A percentile compares a stretch with the other conserved stretches of the same genome.
Evolutionary conservation across 2,888 invertebrate genomes (phyloP).

Genomic region (Phaonia tiefii): DNA sequence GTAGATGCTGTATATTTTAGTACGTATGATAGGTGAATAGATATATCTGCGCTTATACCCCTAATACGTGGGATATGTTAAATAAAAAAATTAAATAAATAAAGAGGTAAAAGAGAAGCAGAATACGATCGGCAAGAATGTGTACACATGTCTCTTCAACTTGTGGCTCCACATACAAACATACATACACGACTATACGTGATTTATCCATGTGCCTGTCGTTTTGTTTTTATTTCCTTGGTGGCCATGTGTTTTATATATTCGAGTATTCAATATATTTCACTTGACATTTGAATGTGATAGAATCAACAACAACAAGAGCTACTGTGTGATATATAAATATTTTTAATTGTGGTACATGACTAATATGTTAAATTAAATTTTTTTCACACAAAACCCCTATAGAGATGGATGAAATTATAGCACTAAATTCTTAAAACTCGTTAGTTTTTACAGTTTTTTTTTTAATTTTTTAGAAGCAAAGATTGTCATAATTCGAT

Average conservation of each 20-base stretch:
- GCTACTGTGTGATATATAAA: conserved; percentile 58
- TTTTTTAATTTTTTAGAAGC: too few species aligned
- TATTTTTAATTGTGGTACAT: conserved; percentile 39
- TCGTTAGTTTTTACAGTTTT: too few species aligned
- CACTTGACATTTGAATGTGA: conserved; percentile 70
- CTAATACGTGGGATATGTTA: conserved; percentile 19
- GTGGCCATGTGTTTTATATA: conserved; percentile 66
- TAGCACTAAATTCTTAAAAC: too few species aligned
- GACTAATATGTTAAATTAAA: conserved; percentile 30
- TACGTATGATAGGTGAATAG: too few species aligned
- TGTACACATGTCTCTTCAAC: conserved; percentile 43
- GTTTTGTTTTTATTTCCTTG: conserved; percentile 27
- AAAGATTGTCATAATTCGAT: too few species aligned
- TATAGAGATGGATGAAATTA: not conserved
- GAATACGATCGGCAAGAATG: conserved; percentile 1
- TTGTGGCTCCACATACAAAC: conserved; percentile 27
- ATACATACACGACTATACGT: conserved; percentile 15
- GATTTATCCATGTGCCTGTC: conserved; percentile 46
- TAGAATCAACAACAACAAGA: conserved; percentile 62
- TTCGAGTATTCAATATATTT: conserved; percentile 64
- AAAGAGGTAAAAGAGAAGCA: conserved; percentile 47
- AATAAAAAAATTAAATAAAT: conserved; percentile 43
- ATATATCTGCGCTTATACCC: too few species aligned
- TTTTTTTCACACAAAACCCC: not conserved
- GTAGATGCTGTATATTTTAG: too few species aligned